phyloP scores from a whole-genome alignment of 2,888 invertebrate species.

The Caenorhabditis sp. region DNA sequence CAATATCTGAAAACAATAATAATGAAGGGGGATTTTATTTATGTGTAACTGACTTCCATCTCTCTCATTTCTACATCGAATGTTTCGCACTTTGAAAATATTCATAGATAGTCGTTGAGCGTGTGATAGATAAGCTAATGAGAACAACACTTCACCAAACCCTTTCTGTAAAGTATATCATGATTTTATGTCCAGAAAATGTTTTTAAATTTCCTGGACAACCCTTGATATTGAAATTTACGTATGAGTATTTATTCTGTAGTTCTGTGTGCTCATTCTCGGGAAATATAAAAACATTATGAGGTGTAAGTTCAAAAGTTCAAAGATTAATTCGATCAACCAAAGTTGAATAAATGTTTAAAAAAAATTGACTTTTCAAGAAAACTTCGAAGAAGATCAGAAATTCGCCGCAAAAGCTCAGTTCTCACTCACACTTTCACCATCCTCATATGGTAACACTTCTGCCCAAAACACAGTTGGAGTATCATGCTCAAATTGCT shows the following conservation, averaged over 20 bases:
- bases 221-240: too few species aligned
- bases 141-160: slow-evolving; percentile 76
- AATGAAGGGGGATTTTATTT: too few species aligned
- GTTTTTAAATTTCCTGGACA: too few species aligned
- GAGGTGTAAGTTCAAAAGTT: too few species aligned
- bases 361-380: background rate
- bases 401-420: background rate
- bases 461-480: slow-evolving; percentile 71
- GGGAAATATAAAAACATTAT: too few species aligned
- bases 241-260: too few species aligned
- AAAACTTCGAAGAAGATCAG: background rate
- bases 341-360: too few species aligned
- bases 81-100: slow-evolving; percentile 76
- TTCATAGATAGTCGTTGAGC: slow-evolving; percentile 77
- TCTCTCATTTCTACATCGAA: slow-evolving; percentile 66
- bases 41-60: slow-evolving; percentile 41
- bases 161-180: slow-evolving; percentile 71
- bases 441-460: slow-evolving; percentile 68
- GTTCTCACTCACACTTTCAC: slow-evolving; percentile 13
- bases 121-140: slow-evolving; percentile 75
- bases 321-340: too few species aligned
- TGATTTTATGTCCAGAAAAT: too few species aligned
- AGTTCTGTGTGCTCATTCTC: too few species aligned
- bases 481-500: slow-evolving; percentile 52
- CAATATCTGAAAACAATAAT: slow-evolving; percentile 50